A percentile compares a stretch with the other conserved stretches of the same genome.
Conservation (phyloP, 1,140 invertebrate species). For the Hyles euphorbiae region DNA sequence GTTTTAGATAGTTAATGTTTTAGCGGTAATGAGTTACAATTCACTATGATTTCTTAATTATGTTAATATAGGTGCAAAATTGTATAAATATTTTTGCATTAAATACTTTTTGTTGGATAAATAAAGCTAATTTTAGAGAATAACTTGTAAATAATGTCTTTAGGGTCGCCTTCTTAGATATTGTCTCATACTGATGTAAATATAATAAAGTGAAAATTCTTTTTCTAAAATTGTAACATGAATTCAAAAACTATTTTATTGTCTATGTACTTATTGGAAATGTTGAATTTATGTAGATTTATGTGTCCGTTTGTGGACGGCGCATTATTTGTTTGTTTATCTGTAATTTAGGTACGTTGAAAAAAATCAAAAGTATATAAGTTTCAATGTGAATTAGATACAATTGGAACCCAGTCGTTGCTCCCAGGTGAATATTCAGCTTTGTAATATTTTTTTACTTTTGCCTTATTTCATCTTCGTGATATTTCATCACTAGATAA, state of each 20-base stretch:
- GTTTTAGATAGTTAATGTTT: no score
- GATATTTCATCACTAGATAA: no score
- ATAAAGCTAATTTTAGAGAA: constrained; percentile 21
- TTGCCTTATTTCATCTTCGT: no score
- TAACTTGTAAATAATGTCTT: constrained; percentile 53
- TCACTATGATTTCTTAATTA: not conserved
- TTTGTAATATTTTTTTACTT: no score
- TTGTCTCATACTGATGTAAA: constrained; percentile 48
- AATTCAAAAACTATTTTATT: constrained; percentile 27
- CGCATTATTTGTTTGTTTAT: no score
- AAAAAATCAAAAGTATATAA: no score
- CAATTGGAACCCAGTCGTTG: no score
- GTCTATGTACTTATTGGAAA: constrained; percentile 26
- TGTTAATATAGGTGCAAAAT: constrained; percentile 10
- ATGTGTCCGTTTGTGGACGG: no score
- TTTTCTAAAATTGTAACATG: constrained; percentile 36
- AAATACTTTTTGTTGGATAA: constrained; percentile 6
- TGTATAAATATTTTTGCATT: constrained; percentile 26
- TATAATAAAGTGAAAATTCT: constrained; percentile 34
- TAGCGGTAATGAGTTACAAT: not conserved
- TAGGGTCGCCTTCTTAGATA: constrained; percentile 68
- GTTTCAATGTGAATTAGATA: no score
- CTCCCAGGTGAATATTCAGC: no score
- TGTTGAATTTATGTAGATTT: constrained; percentile 10
- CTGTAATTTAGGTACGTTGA: no score